Evolutionary conservation across 2,113 vertebrate species (phyloP), one percentile per base, ranked within the genome.

Genomic region (Sylvia atricapilla): DNA sequence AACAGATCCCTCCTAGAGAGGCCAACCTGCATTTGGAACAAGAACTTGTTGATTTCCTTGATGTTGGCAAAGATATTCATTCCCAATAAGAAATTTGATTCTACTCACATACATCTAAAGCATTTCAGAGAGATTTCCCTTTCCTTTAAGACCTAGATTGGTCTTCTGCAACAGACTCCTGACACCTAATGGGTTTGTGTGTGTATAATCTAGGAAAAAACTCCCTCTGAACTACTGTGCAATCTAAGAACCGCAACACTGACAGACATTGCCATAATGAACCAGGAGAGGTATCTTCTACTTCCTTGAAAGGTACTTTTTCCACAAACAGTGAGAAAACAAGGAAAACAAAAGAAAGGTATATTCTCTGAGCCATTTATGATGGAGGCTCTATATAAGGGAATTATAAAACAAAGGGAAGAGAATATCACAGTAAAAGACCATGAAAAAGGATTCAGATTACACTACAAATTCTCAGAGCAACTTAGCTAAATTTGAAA

Each of bases 61-160:
- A 79, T 5, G 14, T 11, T 75, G 68, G 43, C 49, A 86, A 86
- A 77, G 86, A 70, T 39, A 68, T 60, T 64, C 7, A 72, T 64
- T 82, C 69, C 37, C 43, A 88, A 60, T 15, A 88, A 95, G 80
- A 92, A 88, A 92, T 49, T 39, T 60, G 74, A 89, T 79, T 90
- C 56, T 69, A 83, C 70, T 88, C 41, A 78, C 50, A 76, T 7
- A 55, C 10, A 89, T 49, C 9, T n/a, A 56, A 31, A 93, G n/a
- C 30, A 76, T 69, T 93, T 89, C 50, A 75, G 70, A 62, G 22
- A 83, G 37, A 9, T 47, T 87, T 83, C 20, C 28, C 28, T 44
- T 92, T 82, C 46, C 49, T 60, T 18, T 46, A 64, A 77, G 44
- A 64, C 27, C 12, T 37, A 33, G 60, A 39, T 1, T 53, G 30